A percentile compares a stretch with the other conserved stretches of the same genome.
Evolutionary conservation across 2,113 vertebrate genomes (phyloP).

Genomic region (Trogon surrucura): DNA sequence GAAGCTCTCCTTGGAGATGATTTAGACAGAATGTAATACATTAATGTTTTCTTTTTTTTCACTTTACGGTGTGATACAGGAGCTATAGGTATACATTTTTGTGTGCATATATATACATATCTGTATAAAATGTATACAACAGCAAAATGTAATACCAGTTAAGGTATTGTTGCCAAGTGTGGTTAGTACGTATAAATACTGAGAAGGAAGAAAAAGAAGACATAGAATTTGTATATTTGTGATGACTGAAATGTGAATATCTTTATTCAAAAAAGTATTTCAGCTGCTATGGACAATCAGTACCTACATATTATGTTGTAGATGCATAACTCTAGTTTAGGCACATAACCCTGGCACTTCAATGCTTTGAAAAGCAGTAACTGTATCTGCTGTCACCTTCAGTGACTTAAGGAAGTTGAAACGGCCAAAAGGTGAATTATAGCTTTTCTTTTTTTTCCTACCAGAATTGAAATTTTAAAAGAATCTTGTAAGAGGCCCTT

Average conservation of each 20-base stretch:
- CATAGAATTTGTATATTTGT: neutral
- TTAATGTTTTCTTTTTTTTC: neutral
- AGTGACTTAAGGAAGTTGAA: neutral
- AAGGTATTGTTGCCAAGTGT: neutral
- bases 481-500: neutral
- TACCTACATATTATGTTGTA: neutral
- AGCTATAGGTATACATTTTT: neutral
- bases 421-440: neutral
- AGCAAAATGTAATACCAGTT: neutral
- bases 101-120: too few species aligned
- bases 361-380: neutral
- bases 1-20: neutral
- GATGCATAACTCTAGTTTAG: neutral
- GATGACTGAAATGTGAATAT: neutral
- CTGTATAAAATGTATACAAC: neutral
- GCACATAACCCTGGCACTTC: neutral
- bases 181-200: neutral
- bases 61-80: neutral
- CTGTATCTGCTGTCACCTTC: neutral
- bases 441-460: neutral
- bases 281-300: neutral
- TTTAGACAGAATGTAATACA: neutral
- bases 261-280: neutral
- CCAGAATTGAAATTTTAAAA: neutral
- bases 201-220: neutral